Evolutionary conservation across 2,888 invertebrate genomes (phyloP).

Genomic region (Zhengitettix transpicula): DNA sequence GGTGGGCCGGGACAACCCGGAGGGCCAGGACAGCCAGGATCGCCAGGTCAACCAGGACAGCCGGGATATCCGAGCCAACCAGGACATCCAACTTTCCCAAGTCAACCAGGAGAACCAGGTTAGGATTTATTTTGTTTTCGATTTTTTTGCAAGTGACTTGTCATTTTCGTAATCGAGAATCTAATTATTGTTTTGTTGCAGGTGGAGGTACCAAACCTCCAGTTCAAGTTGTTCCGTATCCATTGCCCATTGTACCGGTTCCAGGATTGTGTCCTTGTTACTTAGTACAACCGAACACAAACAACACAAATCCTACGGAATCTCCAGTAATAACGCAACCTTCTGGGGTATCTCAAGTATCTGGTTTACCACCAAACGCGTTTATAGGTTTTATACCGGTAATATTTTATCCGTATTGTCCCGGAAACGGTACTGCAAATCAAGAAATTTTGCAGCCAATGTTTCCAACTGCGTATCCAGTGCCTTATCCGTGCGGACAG

Average conservation of each 20-base stretch:
- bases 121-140: no score
- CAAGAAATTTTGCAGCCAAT: slow-evolving; percentile 30
- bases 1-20: no score
- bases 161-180: no score
- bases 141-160: no score
- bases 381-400: slow-evolving; percentile 54
- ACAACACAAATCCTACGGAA: slow-evolving; percentile 14
- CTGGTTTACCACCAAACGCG: slow-evolving; percentile 32
- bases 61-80: no score
- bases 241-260: slow-evolving; percentile 41
- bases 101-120: no score
- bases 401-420: slow-evolving; percentile 50
- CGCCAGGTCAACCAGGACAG: no score
- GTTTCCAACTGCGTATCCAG: slow-evolving; percentile 41
- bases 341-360: slow-evolving; percentile 13
- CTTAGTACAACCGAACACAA: slow-evolving; percentile 36
- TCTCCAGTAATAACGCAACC: slow-evolving; percentile 14
- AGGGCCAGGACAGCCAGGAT: no score
- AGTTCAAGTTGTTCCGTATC: slow-evolving; percentile 36
- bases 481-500: slow-evolving; percentile 42
- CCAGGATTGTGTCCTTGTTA: slow-evolving; percentile 47
- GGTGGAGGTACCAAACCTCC: slow-evolving; percentile 8
- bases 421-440: slow-evolving; percentile 27
- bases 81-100: no score
- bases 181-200: neutral